Evolutionary conservation across 2,888 invertebrate species (phyloP).

Genomic region (Sycophila texana): DNA sequence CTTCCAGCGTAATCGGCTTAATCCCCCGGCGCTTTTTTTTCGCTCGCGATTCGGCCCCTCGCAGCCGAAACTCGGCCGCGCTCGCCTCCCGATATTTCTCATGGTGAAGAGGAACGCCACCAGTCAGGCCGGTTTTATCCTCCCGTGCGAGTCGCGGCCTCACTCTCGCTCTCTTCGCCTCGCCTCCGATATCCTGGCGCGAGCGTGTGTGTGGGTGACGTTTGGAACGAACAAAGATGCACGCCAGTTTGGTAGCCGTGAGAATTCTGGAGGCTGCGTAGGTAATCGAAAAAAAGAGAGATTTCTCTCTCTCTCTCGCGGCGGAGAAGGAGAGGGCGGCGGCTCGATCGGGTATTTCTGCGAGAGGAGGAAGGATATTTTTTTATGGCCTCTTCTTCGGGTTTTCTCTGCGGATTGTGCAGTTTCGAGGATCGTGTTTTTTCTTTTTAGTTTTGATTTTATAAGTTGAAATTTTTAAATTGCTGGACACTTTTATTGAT

Average conservation of each 20-base stretch:
- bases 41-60: not conserved
- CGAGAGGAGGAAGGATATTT: no score
- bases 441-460: no score
- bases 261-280: no score
- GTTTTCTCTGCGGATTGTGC: no score
- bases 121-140: conserved; percentile 74
- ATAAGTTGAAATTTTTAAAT: no score
- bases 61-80: conserved; percentile 50
- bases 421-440: no score
- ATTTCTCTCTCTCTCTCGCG: no score
- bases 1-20: conserved; percentile 29
- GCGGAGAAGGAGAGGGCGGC: no score
- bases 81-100: conserved; percentile 58
- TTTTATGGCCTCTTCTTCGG: no score
- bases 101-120: conserved; percentile 70
- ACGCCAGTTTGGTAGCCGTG: not conserved
- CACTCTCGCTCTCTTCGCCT: conserved; percentile 59
- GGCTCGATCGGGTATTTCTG: no score
- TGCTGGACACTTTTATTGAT: no score
- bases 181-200: conserved; percentile 22
- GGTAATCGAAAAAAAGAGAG: not conserved
- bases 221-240: conserved; percentile 12
- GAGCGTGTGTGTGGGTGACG: conserved; percentile 10
- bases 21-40: conserved; percentile 20
- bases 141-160: conserved; percentile 45